Conservation (phyloP, 30 jellyfish, hydroid and myxozoan genomes). For the Nemopilema nomurai region DNA sequence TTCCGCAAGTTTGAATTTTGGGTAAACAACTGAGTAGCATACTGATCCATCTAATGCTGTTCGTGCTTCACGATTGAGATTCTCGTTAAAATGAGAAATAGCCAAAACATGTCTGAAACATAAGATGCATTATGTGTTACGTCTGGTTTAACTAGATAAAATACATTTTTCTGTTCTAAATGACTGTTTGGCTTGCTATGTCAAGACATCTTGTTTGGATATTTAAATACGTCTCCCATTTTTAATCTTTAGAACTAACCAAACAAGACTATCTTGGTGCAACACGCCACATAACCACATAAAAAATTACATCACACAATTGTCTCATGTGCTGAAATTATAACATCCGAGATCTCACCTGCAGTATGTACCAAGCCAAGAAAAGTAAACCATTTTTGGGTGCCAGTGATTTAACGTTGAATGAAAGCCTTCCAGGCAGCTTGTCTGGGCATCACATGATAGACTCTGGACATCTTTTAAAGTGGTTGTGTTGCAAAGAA, state of each 20-base stretch:
- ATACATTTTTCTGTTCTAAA: background rate
- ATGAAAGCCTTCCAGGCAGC: conserved; percentile 30
- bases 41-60: conserved; percentile 16
- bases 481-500: background rate
- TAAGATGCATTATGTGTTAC: background rate
- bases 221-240: background rate
- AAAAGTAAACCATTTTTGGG: conserved; percentile 16
- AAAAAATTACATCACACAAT: background rate
- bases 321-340: background rate
- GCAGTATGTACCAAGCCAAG: conserved; percentile 12
- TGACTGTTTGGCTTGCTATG: conserved; percentile 6
- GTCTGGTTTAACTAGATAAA: background rate
- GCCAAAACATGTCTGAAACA: conserved; percentile 26
- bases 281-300: conserved; percentile 11
- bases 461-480: conserved; percentile 8
- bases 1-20: conserved; percentile 17
- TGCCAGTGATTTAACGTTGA: conserved; percentile 11
- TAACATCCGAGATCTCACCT: conserved; percentile 2
- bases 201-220: conserved; percentile 13
- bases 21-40: conserved; percentile 12
- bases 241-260: conserved; percentile 14
- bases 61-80: conserved; percentile 16
- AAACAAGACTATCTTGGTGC: conserved; percentile 1
- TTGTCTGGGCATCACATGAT: conserved; percentile 30
- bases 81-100: conserved; percentile 4